These are phyloP conservation scores for Sylvia atricapilla DNA, from an alignment of 2,113 vertebrate genomes.

Conservation along the genomic window DNA sequence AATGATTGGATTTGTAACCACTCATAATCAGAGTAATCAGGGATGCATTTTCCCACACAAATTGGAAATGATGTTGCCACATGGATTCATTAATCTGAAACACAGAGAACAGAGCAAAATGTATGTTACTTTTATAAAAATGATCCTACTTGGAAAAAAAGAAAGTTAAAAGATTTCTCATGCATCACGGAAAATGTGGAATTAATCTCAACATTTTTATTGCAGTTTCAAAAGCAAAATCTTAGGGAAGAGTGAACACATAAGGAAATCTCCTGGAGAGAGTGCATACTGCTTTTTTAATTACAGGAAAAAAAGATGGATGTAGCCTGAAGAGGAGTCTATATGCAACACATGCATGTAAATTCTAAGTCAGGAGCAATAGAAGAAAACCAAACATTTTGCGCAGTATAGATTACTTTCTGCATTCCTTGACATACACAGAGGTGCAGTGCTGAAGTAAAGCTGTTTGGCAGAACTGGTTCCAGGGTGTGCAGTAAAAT, in stretches of 20 bases:
- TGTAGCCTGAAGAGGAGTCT: neutral
- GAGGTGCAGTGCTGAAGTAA: neutral
- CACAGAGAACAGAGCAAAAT: neutral
- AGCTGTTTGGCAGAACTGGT: neutral
- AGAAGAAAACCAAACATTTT: neutral
- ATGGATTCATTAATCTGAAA: neutral
- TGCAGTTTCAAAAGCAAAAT: neutral
- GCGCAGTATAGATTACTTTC: neutral
- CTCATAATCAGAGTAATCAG: neutral
- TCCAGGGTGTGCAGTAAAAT: neutral
- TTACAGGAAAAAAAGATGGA: neutral
- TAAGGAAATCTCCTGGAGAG: neutral
- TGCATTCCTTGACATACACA: rapidly evolving
- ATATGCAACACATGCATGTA: rapidly evolving
- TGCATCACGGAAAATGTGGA: neutral
- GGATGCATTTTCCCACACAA: neutral
- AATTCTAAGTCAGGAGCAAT: neutral
- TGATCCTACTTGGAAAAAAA: neutral
- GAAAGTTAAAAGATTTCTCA: neutral
- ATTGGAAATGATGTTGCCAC: neutral
- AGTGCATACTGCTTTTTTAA: neutral
- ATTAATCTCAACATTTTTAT: neutral
- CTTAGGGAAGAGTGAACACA: neutral
- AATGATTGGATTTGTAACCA: neutral
- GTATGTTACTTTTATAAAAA: neutral